Evolutionary conservation across 1,140 invertebrate species (phyloP).

Genomic region (Listronotus bonariensis): DNA sequence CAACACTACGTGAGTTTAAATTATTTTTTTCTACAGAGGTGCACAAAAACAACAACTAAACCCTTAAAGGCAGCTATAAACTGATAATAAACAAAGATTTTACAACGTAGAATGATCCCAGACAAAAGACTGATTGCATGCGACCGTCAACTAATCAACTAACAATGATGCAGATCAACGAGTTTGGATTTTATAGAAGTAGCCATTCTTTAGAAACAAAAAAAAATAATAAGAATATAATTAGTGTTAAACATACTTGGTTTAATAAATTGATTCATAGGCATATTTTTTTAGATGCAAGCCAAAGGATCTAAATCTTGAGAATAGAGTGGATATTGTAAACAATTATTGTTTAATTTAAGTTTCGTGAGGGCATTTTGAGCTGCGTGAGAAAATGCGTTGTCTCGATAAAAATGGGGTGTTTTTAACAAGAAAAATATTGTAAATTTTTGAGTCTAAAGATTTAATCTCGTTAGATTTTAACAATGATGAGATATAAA

Average conservation of each 20-base stretch:
- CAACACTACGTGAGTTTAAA: neutral
- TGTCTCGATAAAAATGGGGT: neutral
- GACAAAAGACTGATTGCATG: constrained; percentile 23
- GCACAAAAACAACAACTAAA: too few species aligned
- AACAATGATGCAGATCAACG: constrained; percentile 9
- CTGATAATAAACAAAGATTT: constrained; percentile 12
- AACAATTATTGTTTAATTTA: too few species aligned
- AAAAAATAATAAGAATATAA: too few species aligned
- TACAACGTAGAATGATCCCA: constrained; percentile 11
- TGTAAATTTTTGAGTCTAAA: neutral
- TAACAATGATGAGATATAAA: constrained; percentile 46
- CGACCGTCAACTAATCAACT: constrained; percentile 17
- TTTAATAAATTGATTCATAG: too few species aligned
- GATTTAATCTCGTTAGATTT: constrained; percentile 10
- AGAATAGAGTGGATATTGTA: too few species aligned
- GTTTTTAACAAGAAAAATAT: neutral
- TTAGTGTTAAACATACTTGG: too few species aligned
- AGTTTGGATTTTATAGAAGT: constrained; percentile 1
- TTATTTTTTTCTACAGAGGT: neutral
- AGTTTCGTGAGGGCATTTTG: too few species aligned
- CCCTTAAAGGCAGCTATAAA: constrained; percentile 3
- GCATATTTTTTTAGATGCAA: too few species aligned
- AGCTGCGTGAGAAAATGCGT: too few species aligned
- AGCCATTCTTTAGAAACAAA: neutral
- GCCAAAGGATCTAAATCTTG: too few species aligned